Evolutionary conservation across 2,888 invertebrate species (phyloP).

Genomic region (Conchocele bisecta): DNA sequence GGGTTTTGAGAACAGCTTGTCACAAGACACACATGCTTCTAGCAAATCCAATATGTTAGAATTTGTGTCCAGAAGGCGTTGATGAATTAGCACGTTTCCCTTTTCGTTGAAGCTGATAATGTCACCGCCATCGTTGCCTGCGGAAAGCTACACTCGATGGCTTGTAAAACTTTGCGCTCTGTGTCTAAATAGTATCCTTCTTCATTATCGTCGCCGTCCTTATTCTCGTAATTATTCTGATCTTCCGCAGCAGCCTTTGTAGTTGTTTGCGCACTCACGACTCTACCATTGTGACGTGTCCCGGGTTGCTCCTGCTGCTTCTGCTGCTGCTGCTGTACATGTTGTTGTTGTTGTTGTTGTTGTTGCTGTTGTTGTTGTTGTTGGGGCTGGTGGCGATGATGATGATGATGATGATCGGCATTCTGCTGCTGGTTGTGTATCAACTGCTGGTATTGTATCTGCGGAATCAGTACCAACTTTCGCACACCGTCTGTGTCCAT

Average conservation of each 20-base stretch:
- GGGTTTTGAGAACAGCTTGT: too few relatives aligned
- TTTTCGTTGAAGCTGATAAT: too few relatives aligned
- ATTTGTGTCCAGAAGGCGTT: too few relatives aligned
- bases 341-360: background rate
- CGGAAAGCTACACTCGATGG: background rate
- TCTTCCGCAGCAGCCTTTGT: background rate
- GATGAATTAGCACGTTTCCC: too few relatives aligned
- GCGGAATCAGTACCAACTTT: background rate
- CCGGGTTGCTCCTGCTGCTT: background rate
- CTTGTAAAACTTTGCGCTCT: background rate
- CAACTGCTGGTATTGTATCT: background rate
- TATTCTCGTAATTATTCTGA: background rate
- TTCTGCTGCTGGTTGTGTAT: background rate
- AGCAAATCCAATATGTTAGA: too few relatives aligned
- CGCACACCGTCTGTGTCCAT: background rate
- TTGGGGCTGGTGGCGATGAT: background rate
- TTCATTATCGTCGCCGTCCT: background rate
- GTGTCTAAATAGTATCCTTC: background rate
- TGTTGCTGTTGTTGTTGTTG: background rate
- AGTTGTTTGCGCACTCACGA: background rate
- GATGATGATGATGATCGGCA: background rate
- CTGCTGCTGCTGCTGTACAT: background rate
- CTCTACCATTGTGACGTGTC: background rate
- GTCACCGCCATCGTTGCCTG: too few relatives aligned
- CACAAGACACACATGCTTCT: too few relatives aligned